Evolutionary conservation across 2,888 invertebrate genomes (phyloP), one percentile per base, ranked within the genome.

Genomic region (Acleris cristana): DNA sequence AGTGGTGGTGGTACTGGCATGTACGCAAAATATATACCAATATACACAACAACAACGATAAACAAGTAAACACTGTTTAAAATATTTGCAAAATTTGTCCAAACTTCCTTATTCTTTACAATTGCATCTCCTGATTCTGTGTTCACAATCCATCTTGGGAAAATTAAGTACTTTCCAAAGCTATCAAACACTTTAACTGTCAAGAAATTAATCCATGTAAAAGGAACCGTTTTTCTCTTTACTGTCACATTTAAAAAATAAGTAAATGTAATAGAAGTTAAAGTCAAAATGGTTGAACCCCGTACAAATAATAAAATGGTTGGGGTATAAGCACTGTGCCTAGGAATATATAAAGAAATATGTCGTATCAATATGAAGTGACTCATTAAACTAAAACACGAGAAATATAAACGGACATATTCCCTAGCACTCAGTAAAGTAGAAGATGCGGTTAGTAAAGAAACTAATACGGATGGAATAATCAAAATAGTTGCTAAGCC

Each of bases 301-400:
- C 79, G 73, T 12, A 80, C 76, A 54, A 81, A 87, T 1, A 78
- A 61, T 4, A 88, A 18, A 23, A 89, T 71, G 0, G 63, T 71
- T 0, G 88, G 89, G 0, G 75, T 62, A 6, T 79, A 73, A 0
- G 61, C n/a, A 14, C 73, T 75, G 6, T 78, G 64, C 30, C 68
- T 76, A 0, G 87, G 86, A 14, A 86, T 71, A 14, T 71, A 59
- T 2, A 45, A 52, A 8, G 69, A 71, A 14, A 85, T 54, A 40
- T 16, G 65, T 2, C 76, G 71, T 5, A 68, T 65, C 14, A 84
- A 48, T 48, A 81, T 78, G 21, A 69, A 69, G 70, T 88, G 84
- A 2, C 76, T 71, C 0, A 80, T 49, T 7, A 86, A 51, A 65
- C 79, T 82, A 7, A 85, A 82, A 63, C 74, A 76, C 0, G 73